phyloP scores from a whole-genome alignment of 1,140 invertebrate species.

The Scaptomyza graminum region DNA sequence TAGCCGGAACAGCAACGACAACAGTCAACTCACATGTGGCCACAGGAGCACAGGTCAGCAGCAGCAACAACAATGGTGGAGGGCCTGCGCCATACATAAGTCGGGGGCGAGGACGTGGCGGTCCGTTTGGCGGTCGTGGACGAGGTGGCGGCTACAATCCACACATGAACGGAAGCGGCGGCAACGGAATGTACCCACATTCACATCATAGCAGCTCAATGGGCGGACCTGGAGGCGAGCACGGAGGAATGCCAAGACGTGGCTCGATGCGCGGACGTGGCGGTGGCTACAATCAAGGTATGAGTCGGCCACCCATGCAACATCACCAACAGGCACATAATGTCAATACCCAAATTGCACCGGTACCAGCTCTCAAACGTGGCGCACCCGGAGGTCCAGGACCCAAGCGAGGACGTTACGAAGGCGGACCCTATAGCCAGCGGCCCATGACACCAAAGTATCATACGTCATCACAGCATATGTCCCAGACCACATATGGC shows the following conservation, averaged over 20 bases:
- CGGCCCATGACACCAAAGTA: slow-evolving; percentile 80
- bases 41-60: slow-evolving; percentile 33
- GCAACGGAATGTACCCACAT: slow-evolving; percentile 68
- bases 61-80: slow-evolving; percentile 56
- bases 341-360: slow-evolving; percentile 82
- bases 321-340: slow-evolving; percentile 78
- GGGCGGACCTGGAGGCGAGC: slow-evolving; percentile 61
- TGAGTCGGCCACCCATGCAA: slow-evolving; percentile 79
- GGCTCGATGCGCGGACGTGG: slow-evolving; percentile 78
- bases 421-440: slow-evolving; percentile 77
- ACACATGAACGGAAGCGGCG: slow-evolving; percentile 68
- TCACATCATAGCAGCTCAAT: slow-evolving; percentile 64
- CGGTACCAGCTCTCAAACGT: slow-evolving; percentile 81
- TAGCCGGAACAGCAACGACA: slow-evolving; percentile 33
- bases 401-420: slow-evolving; percentile 81
- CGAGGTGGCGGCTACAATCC: slow-evolving; percentile 78
- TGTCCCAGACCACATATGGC: slow-evolving; percentile 67
- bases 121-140: slow-evolving; percentile 67
- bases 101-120: slow-evolving; percentile 76
- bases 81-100: slow-evolving; percentile 63
- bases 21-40: slow-evolving; percentile 45
- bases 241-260: slow-evolving; percentile 69
- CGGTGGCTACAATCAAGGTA: slow-evolving; percentile 75
- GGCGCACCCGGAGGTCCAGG: slow-evolving; percentile 81
- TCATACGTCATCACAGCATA: slow-evolving; percentile 70